These are phyloP conservation scores for Scleropages formosus DNA, from an alignment of 2,797 vertebrate species.

Conservation along the genomic window DNA sequence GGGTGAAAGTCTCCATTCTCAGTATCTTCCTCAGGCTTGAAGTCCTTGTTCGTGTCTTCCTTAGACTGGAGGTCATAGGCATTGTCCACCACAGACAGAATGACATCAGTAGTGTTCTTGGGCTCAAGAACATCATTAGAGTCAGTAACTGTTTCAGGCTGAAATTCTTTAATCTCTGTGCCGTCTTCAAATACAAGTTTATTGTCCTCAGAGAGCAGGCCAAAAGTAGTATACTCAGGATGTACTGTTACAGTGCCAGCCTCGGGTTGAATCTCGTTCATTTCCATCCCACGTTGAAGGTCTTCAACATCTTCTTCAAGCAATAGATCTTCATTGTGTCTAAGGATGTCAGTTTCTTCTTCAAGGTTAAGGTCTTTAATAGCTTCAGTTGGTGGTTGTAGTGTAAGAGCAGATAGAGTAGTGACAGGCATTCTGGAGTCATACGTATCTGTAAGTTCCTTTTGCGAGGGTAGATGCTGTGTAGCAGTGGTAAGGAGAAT, in stretches of 20 bases:
- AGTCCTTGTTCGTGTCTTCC: slow-evolving; percentile 22
- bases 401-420: slow-evolving; percentile 48
- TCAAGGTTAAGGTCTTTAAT: neutral
- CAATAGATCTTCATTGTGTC: slow-evolving; percentile 27
- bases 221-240: neutral
- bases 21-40: slow-evolving; percentile 32
- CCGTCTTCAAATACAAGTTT: too few relatives aligned
- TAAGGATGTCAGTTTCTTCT: neutral
- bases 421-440: slow-evolving; percentile 35
- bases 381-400: slow-evolving; percentile 51
- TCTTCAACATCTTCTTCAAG: slow-evolving; percentile 32
- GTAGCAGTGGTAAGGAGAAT: slow-evolving; percentile 39
- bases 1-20: neutral
- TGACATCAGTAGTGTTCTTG: slow-evolving; percentile 32
- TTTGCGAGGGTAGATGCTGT: neutral
- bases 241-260: neutral
- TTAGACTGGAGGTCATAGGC: slow-evolving; percentile 29
- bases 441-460: slow-evolving; percentile 5
- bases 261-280: neutral
- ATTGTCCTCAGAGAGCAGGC: slow-evolving; percentile 12
- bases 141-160: neutral
- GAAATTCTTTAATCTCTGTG: neutral
- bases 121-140: neutral
- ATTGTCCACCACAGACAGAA: slow-evolving; percentile 22
- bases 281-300: slow-evolving; percentile 32